Conservation (phyloP, 2,113 vertebrate genomes). For the Leptodactylus fuscus region DNA sequence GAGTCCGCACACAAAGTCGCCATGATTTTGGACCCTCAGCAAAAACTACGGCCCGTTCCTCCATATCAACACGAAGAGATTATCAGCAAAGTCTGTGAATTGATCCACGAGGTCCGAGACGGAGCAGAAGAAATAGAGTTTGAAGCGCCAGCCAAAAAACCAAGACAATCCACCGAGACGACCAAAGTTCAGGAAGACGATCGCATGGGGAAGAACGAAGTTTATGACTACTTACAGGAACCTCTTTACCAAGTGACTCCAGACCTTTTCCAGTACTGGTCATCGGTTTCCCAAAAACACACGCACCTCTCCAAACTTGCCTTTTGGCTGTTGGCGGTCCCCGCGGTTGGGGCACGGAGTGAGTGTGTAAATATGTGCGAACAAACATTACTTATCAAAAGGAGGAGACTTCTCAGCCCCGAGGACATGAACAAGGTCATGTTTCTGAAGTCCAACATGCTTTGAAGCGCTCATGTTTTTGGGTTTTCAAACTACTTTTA, state of each 20-base stretch:
- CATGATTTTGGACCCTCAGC: conserved; percentile 96
- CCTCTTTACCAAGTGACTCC: conserved; percentile 84
- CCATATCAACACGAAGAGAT: conserved; percentile 98
- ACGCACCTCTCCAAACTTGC: conserved; percentile 91
- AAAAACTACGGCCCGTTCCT: conserved; percentile 91
- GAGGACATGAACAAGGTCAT: conserved; percentile 99
- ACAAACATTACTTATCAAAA: conserved; percentile 92
- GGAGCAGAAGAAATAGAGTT: conserved; percentile 85
- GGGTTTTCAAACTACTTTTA: conserved; percentile 34
- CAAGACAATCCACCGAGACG: conserved; percentile 77
- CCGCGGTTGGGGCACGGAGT: conserved; percentile 89
- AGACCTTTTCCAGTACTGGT: conserved; percentile 98
- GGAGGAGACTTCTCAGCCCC: conserved; percentile 89
- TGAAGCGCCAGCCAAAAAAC: conserved; percentile 85
- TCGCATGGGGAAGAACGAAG: conserved; percentile 87
- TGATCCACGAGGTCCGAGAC: conserved; percentile 87
- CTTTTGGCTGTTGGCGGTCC: conserved; percentile 95
- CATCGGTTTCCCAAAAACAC: conserved; percentile 92
- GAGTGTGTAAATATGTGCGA: conserved; percentile 93
- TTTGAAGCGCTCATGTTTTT: conserved; percentile 73
- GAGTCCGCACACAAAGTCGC: conserved; percentile 95
- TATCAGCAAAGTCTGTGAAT: conserved; percentile 90
- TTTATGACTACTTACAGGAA: conserved; percentile 83
- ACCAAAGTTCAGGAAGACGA: conserved; percentile 77
- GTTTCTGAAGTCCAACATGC: conserved; percentile 98